phyloP scores from a whole-genome alignment of 2,888 invertebrate genomes.

The Vesta saturnalis region DNA sequence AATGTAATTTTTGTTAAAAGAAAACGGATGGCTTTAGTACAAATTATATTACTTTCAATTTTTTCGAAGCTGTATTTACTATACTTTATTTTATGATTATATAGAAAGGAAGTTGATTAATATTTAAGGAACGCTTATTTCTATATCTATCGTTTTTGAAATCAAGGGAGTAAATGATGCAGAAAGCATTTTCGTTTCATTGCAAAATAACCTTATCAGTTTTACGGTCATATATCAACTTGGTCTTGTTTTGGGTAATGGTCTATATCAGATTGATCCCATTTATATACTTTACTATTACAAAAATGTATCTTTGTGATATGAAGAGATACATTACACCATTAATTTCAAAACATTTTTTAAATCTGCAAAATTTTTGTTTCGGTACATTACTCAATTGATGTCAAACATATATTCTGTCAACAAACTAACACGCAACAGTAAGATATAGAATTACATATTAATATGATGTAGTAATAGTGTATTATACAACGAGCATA shows the following conservation, averaged over 20 bases:
- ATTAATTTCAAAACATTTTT: no score
- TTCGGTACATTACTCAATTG: no score
- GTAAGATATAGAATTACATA: no score
- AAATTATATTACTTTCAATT: not conserved
- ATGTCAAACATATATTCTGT: no score
- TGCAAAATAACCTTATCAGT: slow-evolving; percentile 25
- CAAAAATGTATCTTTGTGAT: slow-evolving; percentile 4
- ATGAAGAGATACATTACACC: no score
- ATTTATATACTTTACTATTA: slow-evolving; percentile 7
- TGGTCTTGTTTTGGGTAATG: slow-evolving; percentile 12
- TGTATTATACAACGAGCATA: no score
- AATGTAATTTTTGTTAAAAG: slow-evolving; percentile 18
- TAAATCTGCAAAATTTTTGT: no score
- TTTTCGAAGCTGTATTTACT: not conserved
- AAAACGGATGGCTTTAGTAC: not conserved
- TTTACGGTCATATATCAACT: slow-evolving; percentile 13
- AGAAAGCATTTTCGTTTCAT: slow-evolving; percentile 26
- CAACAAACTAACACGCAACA: no score
- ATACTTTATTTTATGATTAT: slow-evolving; percentile 17
- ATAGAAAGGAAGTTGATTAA: slow-evolving; percentile 18
- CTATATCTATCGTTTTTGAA: slow-evolving; percentile 11
- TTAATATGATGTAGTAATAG: no score
- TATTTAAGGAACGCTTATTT: slow-evolving; percentile 16
- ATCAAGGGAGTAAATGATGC: slow-evolving; percentile 25
- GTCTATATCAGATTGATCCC: slow-evolving; percentile 18